phyloP scores from a whole-genome alignment of 2,113 vertebrate genomes.

The Coryphaenoides rupestris region DNA sequence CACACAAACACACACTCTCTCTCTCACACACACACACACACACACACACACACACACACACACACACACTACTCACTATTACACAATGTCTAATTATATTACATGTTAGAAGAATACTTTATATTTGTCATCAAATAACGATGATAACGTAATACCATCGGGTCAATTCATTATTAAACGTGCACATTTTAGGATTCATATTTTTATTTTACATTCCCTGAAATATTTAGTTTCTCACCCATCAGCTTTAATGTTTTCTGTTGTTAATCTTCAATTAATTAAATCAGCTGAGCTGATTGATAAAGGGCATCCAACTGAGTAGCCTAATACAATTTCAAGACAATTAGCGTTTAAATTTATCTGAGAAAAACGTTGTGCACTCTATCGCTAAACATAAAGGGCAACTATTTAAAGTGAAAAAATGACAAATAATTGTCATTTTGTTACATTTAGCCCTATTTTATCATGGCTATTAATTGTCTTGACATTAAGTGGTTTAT shows the following conservation, averaged over 20 bases:
- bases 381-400: neutral
- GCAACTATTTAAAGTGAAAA: slow-evolving; percentile 1
- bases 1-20: neutral
- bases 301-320: neutral
- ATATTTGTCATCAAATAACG: too few species aligned
- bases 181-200: too few species aligned
- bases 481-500: slow-evolving; percentile 34
- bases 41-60: neutral
- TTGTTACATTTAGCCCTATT: slow-evolving; percentile 37
- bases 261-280: neutral
- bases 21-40: slow-evolving; percentile 8
- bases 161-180: too few species aligned
- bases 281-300: neutral
- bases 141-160: too few species aligned
- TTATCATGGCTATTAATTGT: slow-evolving; percentile 39
- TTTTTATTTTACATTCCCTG: too few species aligned
- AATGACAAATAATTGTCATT: slow-evolving; percentile 33
- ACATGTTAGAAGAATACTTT: neutral
- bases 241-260: too few species aligned
- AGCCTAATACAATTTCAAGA: neutral
- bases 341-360: slow-evolving; percentile 1
- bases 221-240: too few species aligned
- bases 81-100: neutral
- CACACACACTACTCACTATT: neutral
- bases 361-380: neutral